These are phyloP conservation scores for Drosophila tripunctata DNA, from an alignment of 2,888 invertebrate genomes.

Conservation along the genomic window DNA sequence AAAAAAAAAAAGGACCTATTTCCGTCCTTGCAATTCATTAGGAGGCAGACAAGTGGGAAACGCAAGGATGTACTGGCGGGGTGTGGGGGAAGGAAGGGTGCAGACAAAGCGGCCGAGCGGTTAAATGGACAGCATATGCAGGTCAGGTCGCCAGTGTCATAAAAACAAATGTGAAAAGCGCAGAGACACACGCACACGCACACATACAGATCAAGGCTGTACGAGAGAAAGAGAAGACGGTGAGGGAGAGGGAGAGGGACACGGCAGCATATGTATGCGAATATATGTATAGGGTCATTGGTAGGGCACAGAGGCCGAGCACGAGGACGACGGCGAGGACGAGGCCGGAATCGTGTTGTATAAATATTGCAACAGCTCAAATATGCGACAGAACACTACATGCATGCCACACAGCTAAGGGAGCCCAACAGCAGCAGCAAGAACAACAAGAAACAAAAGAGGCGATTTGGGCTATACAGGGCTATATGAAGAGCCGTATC, in stretches of 20 bases:
- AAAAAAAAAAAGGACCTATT: conserved; percentile 45
- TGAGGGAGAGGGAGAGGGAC: too few species aligned
- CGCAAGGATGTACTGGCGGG: neutral
- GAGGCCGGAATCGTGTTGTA: conserved; percentile 28
- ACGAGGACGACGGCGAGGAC: conserved; percentile 14
- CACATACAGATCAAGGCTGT: too few species aligned
- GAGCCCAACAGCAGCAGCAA: too few species aligned
- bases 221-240: too few species aligned
- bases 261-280: too few species aligned
- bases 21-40: conserved; percentile 67
- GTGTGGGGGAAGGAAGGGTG: neutral
- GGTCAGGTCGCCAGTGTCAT: conserved; percentile 62
- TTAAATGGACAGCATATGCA: conserved; percentile 56
- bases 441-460: too few species aligned
- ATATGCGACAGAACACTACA: conserved; percentile 56
- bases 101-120: conserved; percentile 5
- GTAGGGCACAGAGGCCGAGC: too few species aligned
- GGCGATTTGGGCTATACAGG: too few species aligned
- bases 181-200: too few species aligned
- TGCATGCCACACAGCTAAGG: neutral
- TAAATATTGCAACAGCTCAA: conserved; percentile 71
- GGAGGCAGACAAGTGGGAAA: conserved; percentile 24
- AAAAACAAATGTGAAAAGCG: conserved; percentile 69
- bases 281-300: too few species aligned
- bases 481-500: neutral